These are phyloP conservation scores for Mesoclemmys tuberculata DNA, from an alignment of 2,113 vertebrate species.

Conservation along the genomic window DNA sequence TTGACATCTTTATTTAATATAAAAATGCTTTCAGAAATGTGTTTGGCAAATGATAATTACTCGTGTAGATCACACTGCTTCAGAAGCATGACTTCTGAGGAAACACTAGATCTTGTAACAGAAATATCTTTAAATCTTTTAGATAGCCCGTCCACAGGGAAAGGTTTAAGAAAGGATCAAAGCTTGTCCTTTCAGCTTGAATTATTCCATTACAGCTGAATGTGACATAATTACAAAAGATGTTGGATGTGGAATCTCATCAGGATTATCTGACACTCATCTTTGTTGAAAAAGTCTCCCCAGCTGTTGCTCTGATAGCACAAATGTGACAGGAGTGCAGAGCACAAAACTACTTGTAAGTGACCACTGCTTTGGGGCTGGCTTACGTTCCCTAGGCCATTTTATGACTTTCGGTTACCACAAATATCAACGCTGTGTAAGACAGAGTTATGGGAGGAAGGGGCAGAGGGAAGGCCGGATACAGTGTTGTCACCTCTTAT, in stretches of 20 bases:
- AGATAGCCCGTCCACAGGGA: conserved; percentile 86
- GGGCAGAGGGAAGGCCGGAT: background rate
- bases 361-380: conserved; percentile 67
- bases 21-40: conserved; percentile 53
- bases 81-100: conserved; percentile 81
- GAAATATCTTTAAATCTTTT: conserved; percentile 91
- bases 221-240: conserved; percentile 93
- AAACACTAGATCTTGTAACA: conserved; percentile 85
- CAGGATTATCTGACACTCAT: conserved; percentile 91
- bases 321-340: conserved; percentile 82
- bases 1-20: conserved; percentile 67
- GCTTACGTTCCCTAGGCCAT: conserved; percentile 43
- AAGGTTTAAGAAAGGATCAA: conserved; percentile 92
- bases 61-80: conserved; percentile 72
- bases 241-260: conserved; percentile 89
- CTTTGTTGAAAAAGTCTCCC: conserved; percentile 89
- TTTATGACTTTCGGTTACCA: conserved; percentile 61
- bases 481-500: background rate
- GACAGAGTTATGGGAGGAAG: conserved; percentile 14
- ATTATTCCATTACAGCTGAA: conserved; percentile 92
- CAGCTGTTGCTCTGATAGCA: conserved; percentile 86
- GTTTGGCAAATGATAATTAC: conserved; percentile 73
- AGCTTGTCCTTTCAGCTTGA: conserved; percentile 87
- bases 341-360: conserved; percentile 82
- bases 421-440: conserved; percentile 52